phyloP scores from a whole-genome alignment of 2,797 vertebrate species.

The Aselliscus stoliczkanus region DNA sequence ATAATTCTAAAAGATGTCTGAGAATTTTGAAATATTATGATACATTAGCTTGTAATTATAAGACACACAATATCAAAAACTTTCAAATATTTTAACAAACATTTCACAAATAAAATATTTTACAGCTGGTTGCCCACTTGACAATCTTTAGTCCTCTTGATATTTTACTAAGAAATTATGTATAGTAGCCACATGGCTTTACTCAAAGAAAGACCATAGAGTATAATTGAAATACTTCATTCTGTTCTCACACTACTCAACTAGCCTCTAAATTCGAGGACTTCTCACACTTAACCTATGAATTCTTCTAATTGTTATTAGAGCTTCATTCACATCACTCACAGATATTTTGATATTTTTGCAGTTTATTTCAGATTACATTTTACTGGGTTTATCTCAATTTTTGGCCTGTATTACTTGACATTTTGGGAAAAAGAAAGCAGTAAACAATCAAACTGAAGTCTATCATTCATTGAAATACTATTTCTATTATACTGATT shows the following conservation, averaged over 20 bases:
- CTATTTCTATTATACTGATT: background rate
- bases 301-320: background rate
- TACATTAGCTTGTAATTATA: background rate
- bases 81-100: background rate
- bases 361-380: background rate
- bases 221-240: background rate
- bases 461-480: background rate
- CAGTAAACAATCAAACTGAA: background rate
- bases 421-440: background rate
- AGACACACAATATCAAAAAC: background rate
- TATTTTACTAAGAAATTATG: background rate
- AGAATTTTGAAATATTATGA: background rate
- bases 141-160: background rate
- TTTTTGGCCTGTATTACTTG: background rate
- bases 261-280: background rate
- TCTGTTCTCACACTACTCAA: background rate
- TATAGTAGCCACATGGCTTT: background rate
- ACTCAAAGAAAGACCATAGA: background rate
- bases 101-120: background rate
- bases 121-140: background rate
- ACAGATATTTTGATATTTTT: background rate
- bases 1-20: background rate
- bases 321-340: background rate
- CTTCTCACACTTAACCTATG: background rate
- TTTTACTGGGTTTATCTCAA: background rate